phyloP scores from a whole-genome alignment of 2,113 vertebrate species.

The Tragelaphus imberbis region DNA sequence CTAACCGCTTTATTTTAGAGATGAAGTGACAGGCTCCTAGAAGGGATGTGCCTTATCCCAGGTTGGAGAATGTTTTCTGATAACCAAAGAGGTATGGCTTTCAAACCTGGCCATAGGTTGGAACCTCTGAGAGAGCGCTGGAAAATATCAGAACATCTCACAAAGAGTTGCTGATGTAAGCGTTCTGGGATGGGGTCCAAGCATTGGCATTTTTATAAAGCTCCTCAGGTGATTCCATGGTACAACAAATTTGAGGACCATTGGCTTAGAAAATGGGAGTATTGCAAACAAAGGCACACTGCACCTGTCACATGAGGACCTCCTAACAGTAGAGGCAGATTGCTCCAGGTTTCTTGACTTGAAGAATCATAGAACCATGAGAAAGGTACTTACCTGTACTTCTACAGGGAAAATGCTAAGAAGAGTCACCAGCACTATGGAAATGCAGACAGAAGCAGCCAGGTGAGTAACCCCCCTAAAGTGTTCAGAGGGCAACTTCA shows the following conservation, averaged over 20 bases:
- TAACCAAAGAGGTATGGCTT: not conserved
- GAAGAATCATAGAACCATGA: not conserved
- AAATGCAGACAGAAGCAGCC: not conserved
- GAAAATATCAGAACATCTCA: not conserved
- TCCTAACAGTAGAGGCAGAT: not conserved
- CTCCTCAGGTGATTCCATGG: not conserved
- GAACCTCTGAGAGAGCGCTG: not conserved
- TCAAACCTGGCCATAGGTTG: not conserved
- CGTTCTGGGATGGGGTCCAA: not conserved
- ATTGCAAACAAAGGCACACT: not conserved
- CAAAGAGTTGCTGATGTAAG: not conserved
- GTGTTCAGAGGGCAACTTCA: fast-evolving
- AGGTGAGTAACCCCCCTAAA: not conserved
- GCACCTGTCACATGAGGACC: fast-evolving
- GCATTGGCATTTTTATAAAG: not conserved
- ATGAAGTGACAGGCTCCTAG: not conserved
- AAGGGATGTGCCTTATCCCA: not conserved
- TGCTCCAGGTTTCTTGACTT: not conserved
- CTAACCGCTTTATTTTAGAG: not conserved
- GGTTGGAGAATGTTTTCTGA: not conserved
- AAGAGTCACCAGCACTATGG: too few species aligned
- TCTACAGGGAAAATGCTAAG: not conserved
- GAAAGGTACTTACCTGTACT: not conserved
- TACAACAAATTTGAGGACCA: not conserved
- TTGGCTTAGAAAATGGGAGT: not conserved